phyloP scores from a whole-genome alignment of 2,888 invertebrate species.

The Dione vanillae region DNA sequence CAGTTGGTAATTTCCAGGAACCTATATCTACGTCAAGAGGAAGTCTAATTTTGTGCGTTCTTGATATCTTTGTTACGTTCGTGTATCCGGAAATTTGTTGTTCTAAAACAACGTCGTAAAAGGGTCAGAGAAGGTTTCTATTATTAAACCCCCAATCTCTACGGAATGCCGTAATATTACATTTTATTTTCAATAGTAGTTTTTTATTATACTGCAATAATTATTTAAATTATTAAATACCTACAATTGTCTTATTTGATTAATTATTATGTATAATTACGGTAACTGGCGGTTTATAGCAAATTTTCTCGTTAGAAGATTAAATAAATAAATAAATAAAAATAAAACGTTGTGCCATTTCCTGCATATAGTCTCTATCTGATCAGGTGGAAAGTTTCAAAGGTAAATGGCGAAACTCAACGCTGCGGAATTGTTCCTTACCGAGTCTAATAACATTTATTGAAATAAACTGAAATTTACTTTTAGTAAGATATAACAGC shows the following conservation, averaged over 20 bases:
- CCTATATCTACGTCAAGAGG: background rate
- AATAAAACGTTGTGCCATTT: too few species aligned
- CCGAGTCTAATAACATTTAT: too few species aligned
- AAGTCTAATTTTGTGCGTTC: slow-evolving; percentile 4
- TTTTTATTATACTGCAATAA: background rate
- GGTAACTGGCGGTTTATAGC: too few species aligned
- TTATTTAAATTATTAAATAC: background rate
- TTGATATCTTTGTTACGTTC: background rate
- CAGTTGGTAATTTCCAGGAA: background rate
- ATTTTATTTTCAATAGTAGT: slow-evolving; percentile 5
- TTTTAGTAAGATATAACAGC: background rate
- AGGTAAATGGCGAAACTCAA: too few species aligned
- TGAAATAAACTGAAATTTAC: too few species aligned
- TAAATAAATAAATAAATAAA: too few species aligned
- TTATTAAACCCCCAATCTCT: slow-evolving; percentile 31
- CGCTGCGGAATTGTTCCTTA: too few species aligned
- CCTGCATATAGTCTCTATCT: too few species aligned
- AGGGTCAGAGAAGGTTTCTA: slow-evolving; percentile 25
- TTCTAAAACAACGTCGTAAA: slow-evolving; percentile 27
- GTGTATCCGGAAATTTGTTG: slow-evolving; percentile 27
- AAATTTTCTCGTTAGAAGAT: too few species aligned
- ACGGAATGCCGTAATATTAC: slow-evolving; percentile 14
- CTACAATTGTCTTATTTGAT: background rate
- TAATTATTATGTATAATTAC: background rate
- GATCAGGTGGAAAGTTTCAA: too few species aligned